Base-by-base conservation (phyloP, 2,888 invertebrate genomes). In the Diadromus collaris region DNA sequence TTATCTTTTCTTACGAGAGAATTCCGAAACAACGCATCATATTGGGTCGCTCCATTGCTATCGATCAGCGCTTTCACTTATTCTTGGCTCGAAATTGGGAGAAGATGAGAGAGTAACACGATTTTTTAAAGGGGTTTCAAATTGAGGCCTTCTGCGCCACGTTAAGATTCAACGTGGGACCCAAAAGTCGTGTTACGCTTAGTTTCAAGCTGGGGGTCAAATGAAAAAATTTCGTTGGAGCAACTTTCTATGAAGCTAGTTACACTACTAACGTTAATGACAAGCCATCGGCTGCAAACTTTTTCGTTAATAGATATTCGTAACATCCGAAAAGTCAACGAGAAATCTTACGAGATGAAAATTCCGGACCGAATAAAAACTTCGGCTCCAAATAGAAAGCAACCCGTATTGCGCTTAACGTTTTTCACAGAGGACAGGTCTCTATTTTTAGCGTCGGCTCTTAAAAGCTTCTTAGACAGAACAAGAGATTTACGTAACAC, bases 351-450 rank as follows among this genome's bases (percentile, higher is more conserved):
- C 6, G 68, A 68, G 44, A 44, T 58, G 21, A 54, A 44, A 41
- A 56, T 56, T n/a, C 44, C 68, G 2, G 68, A 68, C 41, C 68
- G 41, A n/a, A 68, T 68, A 16, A 68, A 68, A 54, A 68, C 68
- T 3, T 56, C 38, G 10, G 56, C 56, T 27, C 56, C 27, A 41
- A 68, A 68, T 27, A 54, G 68, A 6, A 68, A 68, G 56, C 56
- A 44, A 19, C 68, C 44, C 4, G 56, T 58, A 9, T 27, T 68
- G 7, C 21, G 38, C 7, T 44, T 68, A 56, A 41, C 56, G 10
- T 68, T 58, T 24, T 68, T 44, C 41, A 29, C 24, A 4, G 44
- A 69, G 29, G 54, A 56, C 58, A 29, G n/a, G 27, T 29, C 56
- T 44, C 41, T 69, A 56, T 69, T 56, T 9, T 5, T 44, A 13